phyloP scores from a whole-genome alignment of 2,888 invertebrate genomes.

The Cryptophagus acutangulus region DNA sequence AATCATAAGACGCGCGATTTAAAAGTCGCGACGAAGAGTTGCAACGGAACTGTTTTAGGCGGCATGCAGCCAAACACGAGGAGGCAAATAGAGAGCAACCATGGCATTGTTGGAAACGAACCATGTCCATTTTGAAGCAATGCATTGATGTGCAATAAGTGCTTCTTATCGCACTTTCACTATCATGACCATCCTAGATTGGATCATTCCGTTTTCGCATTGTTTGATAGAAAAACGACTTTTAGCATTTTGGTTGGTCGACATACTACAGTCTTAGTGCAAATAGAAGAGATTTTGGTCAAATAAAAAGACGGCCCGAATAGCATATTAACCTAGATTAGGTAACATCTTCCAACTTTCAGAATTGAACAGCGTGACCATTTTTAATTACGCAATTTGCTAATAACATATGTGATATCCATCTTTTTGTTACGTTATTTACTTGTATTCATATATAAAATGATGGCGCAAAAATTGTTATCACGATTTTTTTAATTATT shows the following conservation, averaged over 20 bases:
- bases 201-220: conserved; percentile 11
- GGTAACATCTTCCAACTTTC: conserved; percentile 41
- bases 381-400: conserved; percentile 35
- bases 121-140: conserved; percentile 44
- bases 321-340: conserved; percentile 46
- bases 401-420: conserved; percentile 33
- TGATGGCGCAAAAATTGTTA: conserved; percentile 3
- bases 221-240: conserved; percentile 7
- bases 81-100: conserved; percentile 37
- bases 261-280: too few relatives aligned
- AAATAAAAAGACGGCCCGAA: too few relatives aligned
- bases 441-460: conserved; percentile 1
- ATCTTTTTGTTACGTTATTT: conserved; percentile 24
- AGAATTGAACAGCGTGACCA: conserved; percentile 37
- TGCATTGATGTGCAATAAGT: conserved; percentile 40
- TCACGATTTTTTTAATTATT: conserved; percentile 14
- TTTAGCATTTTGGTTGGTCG: too few relatives aligned
- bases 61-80: conserved; percentile 13
- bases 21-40: conserved; percentile 8
- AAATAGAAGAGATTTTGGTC: background rate
- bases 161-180: conserved; percentile 47
- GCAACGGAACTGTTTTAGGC: background rate
- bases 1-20: conserved; percentile 21
- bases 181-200: conserved; percentile 43
- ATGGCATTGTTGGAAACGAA: conserved; percentile 48